Evolutionary conservation across 2,888 invertebrate genomes (phyloP).

Genomic region (Tetheella fluctuosa): DNA sequence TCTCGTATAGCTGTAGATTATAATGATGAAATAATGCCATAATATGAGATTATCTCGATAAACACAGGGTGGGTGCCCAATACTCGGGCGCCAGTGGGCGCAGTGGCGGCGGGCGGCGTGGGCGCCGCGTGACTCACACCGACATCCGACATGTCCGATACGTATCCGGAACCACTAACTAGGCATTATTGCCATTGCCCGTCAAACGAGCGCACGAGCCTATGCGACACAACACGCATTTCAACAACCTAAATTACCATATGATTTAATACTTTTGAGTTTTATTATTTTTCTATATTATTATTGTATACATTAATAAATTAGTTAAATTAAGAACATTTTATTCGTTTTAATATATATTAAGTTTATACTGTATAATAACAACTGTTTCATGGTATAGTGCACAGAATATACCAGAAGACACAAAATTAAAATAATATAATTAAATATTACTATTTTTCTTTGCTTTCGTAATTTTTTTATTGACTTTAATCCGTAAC

Average conservation of each 20-base stretch:
- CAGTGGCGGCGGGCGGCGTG: conserved; percentile 54
- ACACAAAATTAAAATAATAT: too few relatives aligned
- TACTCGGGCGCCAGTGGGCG: conserved; percentile 51
- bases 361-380: too few relatives aligned
- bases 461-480: neutral
- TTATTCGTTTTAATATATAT: too few relatives aligned
- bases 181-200: conserved; percentile 68
- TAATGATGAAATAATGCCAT: conserved; percentile 1
- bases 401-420: too few relatives aligned
- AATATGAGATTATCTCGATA: conserved; percentile 18
- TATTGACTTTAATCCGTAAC: too few relatives aligned
- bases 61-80: conserved; percentile 26
- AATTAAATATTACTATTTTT: too few relatives aligned
- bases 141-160: conserved; percentile 85
- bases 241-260: conserved; percentile 56
- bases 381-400: too few relatives aligned
- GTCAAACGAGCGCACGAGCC: conserved; percentile 64
- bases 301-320: neutral
- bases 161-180: conserved; percentile 84
- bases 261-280: conserved; percentile 26
- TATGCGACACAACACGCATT: conserved; percentile 65
- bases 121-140: conserved; percentile 81
- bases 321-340: too few relatives aligned
- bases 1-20: neutral
- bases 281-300: conserved; percentile 13